Evolutionary conservation across 1,140 invertebrate genomes (phyloP).

Genomic region (Ceratitis capitata): DNA sequence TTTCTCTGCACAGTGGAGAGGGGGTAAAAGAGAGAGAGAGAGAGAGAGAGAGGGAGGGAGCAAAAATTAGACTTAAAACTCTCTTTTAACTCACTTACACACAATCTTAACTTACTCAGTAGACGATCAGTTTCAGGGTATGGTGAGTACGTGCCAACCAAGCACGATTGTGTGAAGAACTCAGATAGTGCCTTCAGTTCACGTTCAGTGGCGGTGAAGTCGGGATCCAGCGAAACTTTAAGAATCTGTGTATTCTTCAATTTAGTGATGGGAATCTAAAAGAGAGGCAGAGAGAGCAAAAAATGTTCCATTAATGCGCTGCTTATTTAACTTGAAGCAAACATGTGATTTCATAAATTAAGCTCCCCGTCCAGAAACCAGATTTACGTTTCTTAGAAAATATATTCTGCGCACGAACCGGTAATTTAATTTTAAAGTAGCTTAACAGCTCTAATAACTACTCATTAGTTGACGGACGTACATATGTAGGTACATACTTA

Average conservation of each 20-base stretch:
- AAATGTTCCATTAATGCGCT: neutral
- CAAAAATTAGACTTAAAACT: neutral
- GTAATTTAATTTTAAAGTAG: neutral
- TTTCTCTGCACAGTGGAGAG: too few species aligned
- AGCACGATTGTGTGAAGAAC: slow-evolving; percentile 79
- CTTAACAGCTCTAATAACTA: neutral
- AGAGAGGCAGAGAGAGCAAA: neutral
- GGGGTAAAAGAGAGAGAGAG: too few species aligned
- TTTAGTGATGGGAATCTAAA: slow-evolving; percentile 73
- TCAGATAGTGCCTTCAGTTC: slow-evolving; percentile 77
- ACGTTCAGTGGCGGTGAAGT: slow-evolving; percentile 77
- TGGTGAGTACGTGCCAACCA: slow-evolving; percentile 81
- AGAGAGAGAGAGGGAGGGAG: too few species aligned
- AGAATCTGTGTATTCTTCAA: slow-evolving; percentile 76
- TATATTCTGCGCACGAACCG: neutral
- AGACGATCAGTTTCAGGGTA: slow-evolving; percentile 75
- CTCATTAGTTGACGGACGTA: neutral
- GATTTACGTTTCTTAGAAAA: neutral
- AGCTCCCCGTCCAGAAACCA: neutral
- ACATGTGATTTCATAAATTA: neutral
- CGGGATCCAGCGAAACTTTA: slow-evolving; percentile 72
- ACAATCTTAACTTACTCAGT: slow-evolving; percentile 70
- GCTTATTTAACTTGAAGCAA: neutral
- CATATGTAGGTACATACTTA: too few species aligned
- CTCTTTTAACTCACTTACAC: neutral